These are phyloP conservation scores for Cacatua alba DNA, from an alignment of 2,113 vertebrate genomes.

Conservation along the genomic window DNA sequence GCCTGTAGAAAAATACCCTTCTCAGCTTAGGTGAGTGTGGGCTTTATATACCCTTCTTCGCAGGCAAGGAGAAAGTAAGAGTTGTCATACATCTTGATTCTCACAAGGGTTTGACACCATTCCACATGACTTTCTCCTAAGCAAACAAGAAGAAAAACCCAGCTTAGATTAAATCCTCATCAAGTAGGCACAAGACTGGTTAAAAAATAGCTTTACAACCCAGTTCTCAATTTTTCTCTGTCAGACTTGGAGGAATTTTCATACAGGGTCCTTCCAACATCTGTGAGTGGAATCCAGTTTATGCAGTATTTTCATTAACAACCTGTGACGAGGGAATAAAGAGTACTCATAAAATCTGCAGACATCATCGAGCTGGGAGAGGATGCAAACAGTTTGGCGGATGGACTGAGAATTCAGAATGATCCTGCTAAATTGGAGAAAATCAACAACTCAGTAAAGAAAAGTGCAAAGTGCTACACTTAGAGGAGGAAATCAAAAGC, in stretches of 20 bases:
- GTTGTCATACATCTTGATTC: background rate
- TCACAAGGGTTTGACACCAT: background rate
- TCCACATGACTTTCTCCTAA: background rate
- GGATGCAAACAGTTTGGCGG: constrained; percentile 65
- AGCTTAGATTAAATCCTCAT: background rate
- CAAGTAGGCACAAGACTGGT: background rate
- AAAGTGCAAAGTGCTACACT: constrained; percentile 55
- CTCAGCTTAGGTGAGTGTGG: background rate
- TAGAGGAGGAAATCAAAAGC: constrained; percentile 61
- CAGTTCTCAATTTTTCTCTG: background rate
- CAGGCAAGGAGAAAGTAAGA: background rate
- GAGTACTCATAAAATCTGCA: constrained; percentile 67
- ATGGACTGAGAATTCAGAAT: constrained; percentile 65
- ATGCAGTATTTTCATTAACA: constrained; percentile 69
- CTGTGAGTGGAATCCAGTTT: constrained; percentile 58
- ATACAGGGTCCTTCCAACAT: background rate
- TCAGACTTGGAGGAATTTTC: constrained; percentile 5
- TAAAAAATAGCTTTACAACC: constrained; percentile 8
- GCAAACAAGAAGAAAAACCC: background rate
- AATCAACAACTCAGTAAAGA: constrained; percentile 61
- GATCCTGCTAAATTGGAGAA: constrained; percentile 62
- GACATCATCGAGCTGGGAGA: constrained; percentile 66
- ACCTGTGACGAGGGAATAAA: constrained; percentile 68
- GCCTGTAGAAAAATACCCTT: background rate
- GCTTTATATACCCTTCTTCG: background rate